Evolutionary conservation across 2,113 vertebrate species (phyloP), one percentile per base, ranked within the genome.

Genomic region (Austrofundulus limnaeus): DNA sequence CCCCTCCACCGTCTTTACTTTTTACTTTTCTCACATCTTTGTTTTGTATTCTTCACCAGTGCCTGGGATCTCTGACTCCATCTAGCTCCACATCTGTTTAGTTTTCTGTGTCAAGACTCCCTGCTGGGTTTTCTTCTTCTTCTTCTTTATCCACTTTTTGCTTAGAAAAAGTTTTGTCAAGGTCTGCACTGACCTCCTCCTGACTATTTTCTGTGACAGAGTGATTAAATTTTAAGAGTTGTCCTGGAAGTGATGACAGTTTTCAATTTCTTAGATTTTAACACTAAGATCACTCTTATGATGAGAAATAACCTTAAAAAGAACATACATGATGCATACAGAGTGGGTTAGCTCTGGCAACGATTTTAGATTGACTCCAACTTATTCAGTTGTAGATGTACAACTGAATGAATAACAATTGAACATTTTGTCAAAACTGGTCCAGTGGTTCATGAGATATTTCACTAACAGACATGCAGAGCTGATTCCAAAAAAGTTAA

Each of bases 191-290:
- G n/a, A 20, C 28, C 28, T 34, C 11, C 43, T 46, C 43, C 34
- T 14, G n/a, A 20, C n/a, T 14, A 14, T 38, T 54, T 37, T 14
- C 31, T 14, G 51, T 2, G 50, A 38, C 51, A 72, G 20, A 65
- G 50, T 3, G 19, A 66, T 74, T 53, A 61, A 23, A 73, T 81
- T 41, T 49, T 58, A 78, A 82, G 68, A 41, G 61, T 23, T 69
- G 55, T 39, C 24, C 62, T 57, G 43, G 62, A 69, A 74, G 66
- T 37, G 49, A 51, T 66, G 53, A 55, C 37, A 57, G 23, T 59
- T 61, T 50, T 56, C 41, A 64, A 47, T 61, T 71, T 74, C 69
- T n/a, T n/a, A n/a, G n/a, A n/a, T n/a, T n/a, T n/a, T n/a, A n/a
- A n/a, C n/a, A n/a, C n/a, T n/a, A n/a, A n/a, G n/a, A n/a, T n/a